A percentile compares a stretch with the other conserved stretches of the same genome.
Conservation (phyloP, 2,113 vertebrate species). For the Bos taurus region ARS-UCD2.0 NC_037333.1:115816501-115817000, state of each 20-base stretch:
- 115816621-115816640: not conserved
- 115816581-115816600: not conserved
- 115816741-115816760: not conserved
- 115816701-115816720: not conserved
- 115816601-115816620: not conserved
- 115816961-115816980: not conserved
- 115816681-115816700: not conserved
- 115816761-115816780: not conserved
- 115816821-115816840: not conserved
- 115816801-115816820: not conserved
- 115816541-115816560: not conserved
- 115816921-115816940: accelerated
- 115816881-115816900: not conserved
- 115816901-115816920: not conserved
- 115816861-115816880: not conserved
- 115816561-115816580: not conserved
- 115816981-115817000: not conserved
- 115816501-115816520: not conserved
- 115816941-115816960: not conserved
- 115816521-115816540: not conserved
- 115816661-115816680: not conserved
- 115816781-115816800: not conserved
- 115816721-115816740: not conserved
- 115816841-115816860: not conserved
- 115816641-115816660: not conserved